A percentile compares a stretch with the other conserved stretches of the same genome.
These are phyloP conservation scores for Holocentrus rufus DNA, from an alignment of 2,797 vertebrate species.

Conservation along the genomic window DNA sequence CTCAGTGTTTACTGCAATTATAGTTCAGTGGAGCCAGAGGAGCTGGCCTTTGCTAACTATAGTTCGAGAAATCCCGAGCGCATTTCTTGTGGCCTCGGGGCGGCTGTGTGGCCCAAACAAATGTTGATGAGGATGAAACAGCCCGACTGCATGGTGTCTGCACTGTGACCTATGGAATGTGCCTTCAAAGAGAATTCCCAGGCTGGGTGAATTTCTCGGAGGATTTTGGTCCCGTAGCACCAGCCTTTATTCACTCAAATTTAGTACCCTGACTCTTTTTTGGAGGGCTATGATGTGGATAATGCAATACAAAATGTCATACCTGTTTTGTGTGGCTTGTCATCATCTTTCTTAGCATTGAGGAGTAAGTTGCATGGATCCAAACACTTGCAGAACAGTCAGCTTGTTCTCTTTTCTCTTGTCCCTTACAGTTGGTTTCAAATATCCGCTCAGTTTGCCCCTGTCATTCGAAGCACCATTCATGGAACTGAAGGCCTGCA, in stretches of 20 bases:
- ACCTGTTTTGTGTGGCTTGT: slow-evolving; percentile 7
- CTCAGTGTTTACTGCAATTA: slow-evolving; percentile 37
- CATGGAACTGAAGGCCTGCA: neutral
- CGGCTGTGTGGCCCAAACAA: slow-evolving; percentile 74
- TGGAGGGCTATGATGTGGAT: slow-evolving; percentile 7
- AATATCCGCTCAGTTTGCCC: slow-evolving; percentile 3
- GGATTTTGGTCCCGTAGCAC: slow-evolving; percentile 52
- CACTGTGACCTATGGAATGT: slow-evolving; percentile 77
- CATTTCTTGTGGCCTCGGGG: slow-evolving; percentile 69
- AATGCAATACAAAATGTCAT: slow-evolving; percentile 19
- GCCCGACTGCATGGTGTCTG: slow-evolving; percentile 69
- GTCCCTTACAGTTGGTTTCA: neutral
- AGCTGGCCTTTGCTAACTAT: slow-evolving; percentile 73
- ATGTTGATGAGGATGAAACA: slow-evolving; percentile 79
- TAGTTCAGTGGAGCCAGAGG: slow-evolving; percentile 51
- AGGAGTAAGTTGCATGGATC: neutral
- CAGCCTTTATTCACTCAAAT: slow-evolving; percentile 42
- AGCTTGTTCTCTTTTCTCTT: neutral
- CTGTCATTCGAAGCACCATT: neutral
- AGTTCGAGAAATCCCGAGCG: slow-evolving; percentile 69
- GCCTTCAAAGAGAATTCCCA: slow-evolving; percentile 72
- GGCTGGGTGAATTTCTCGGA: slow-evolving; percentile 60
- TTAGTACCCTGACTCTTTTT: slow-evolving; percentile 19
- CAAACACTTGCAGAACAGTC: neutral
- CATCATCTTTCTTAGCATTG: neutral